These are phyloP conservation scores for Aleiodes sp. DNA, from an alignment of 1,140 invertebrate species.

Conservation along the genomic window DNA sequence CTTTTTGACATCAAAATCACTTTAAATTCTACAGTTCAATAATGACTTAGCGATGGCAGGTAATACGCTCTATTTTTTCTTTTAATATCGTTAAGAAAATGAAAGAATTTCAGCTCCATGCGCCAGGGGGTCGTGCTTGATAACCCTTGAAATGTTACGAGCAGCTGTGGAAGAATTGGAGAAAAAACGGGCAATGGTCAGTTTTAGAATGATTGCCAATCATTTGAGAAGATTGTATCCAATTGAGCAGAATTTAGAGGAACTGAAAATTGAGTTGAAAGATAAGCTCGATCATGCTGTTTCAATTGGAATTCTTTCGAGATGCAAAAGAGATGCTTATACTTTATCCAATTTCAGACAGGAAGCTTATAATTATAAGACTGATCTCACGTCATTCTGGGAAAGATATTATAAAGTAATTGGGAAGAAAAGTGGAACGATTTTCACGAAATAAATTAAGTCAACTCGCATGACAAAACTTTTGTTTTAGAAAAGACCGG, in stretches of 20 bases:
- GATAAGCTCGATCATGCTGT: conserved; percentile 47
- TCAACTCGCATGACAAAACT: no score
- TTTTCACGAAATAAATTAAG: no score
- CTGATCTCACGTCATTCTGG: conserved; percentile 45
- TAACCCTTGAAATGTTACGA: conserved; percentile 50
- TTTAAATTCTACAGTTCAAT: no score
- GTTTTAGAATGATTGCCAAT: conserved; percentile 37
- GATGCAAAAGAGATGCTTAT: conserved; percentile 43
- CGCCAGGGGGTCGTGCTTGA: conserved; percentile 3
- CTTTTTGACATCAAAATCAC: no score
- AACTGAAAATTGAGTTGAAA: conserved; percentile 41
- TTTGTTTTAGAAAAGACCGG: conserved; percentile 24
- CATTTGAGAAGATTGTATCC: conserved; percentile 44
- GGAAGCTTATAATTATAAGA: conserved; percentile 39
- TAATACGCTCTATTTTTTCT: no score
- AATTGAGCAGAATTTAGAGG: conserved; percentile 33
- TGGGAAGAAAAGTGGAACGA: not conserved
- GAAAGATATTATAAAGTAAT: conserved; percentile 44
- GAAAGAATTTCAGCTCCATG: not conserved
- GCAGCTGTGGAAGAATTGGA: conserved; percentile 41
- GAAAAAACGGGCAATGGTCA: conserved; percentile 38
- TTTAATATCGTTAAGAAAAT: no score
- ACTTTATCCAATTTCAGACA: conserved; percentile 45
- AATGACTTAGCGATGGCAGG: not conserved
- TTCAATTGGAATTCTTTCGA: conserved; percentile 42